phyloP scores from a whole-genome alignment of 2,797 vertebrate genomes.

The Semotilus atromaculatus region DNA sequence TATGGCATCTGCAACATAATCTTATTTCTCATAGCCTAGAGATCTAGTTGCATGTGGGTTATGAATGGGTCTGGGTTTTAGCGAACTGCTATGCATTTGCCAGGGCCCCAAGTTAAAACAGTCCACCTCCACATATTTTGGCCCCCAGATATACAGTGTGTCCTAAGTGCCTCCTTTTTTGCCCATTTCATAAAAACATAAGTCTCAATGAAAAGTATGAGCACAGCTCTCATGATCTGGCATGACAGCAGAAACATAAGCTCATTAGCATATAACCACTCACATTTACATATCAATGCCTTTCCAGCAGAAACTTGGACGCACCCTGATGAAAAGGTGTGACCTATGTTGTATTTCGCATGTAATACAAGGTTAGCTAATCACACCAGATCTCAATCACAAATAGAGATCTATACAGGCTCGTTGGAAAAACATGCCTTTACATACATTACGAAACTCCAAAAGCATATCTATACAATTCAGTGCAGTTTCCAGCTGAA shows the following conservation, averaged over 20 bases:
- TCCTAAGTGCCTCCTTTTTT: not conserved
- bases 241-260: not conserved
- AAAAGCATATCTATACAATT: not conserved
- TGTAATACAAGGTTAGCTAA: not conserved
- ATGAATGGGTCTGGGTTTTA: not conserved
- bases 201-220: not conserved
- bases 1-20: not conserved
- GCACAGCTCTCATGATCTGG: not conserved
- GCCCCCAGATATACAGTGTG: not conserved
- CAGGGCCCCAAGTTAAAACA: too few species aligned
- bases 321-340: not conserved
- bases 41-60: not conserved
- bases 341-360: not conserved
- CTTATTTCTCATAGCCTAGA: not conserved
- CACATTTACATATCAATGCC: not conserved
- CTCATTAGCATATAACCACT: not conserved
- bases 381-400: not conserved
- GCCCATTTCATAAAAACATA: not conserved
- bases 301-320: not conserved
- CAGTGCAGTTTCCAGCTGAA: not conserved
- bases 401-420: not conserved
- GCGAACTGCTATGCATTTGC: not conserved
- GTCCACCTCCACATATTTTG: not conserved
- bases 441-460: not conserved
- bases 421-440: not conserved